Evolutionary conservation across 2,797 vertebrate species (phyloP).

Genomic region (Sebastes nivosus): DNA sequence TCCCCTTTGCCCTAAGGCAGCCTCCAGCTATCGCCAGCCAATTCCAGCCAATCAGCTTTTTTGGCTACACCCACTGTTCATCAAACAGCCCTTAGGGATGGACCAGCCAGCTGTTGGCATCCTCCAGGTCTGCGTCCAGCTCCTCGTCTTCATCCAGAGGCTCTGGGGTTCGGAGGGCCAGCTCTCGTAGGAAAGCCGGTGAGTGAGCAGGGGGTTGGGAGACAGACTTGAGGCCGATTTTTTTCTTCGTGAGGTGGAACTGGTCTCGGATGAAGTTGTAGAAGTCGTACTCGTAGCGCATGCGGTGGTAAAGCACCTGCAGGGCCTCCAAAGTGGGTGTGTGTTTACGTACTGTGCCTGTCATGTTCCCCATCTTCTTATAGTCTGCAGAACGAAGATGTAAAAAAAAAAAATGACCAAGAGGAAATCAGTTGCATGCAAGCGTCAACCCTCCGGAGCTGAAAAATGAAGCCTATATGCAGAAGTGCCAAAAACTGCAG

Average conservation of each 20-base stretch:
- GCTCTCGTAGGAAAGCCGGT: conserved; percentile 86
- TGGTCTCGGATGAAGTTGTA: conserved; percentile 97
- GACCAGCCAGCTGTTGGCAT: conserved; percentile 95
- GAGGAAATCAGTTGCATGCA: background rate
- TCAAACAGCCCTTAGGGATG: conserved; percentile 75
- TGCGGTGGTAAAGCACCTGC: conserved; percentile 94
- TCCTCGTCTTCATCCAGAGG: conserved; percentile 90
- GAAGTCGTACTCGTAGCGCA: conserved; percentile 97
- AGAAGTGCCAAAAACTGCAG: background rate
- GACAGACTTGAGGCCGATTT: conserved; percentile 92
- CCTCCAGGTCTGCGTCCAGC: conserved; percentile 86
- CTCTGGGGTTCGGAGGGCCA: conserved; percentile 89
- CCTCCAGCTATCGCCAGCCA: conserved; percentile 44
- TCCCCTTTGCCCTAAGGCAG: conserved; percentile 26
- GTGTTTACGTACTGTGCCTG: conserved; percentile 95
- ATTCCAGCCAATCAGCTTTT: conserved; percentile 29
- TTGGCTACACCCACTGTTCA: conserved; percentile 24
- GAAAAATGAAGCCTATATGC: background rate
- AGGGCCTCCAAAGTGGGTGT: conserved; percentile 93
- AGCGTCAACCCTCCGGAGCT: background rate
- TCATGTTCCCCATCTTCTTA: conserved; percentile 96
- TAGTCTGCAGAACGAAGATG: conserved; percentile 83
- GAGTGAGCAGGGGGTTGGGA: conserved; percentile 75
- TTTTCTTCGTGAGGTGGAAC: conserved; percentile 95
- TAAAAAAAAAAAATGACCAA: background rate